Evolutionary conservation across 2,797 vertebrate species (phyloP), one percentile per base, ranked within the genome.

Genomic region (Microctenopoma steveboyesi): DNA sequence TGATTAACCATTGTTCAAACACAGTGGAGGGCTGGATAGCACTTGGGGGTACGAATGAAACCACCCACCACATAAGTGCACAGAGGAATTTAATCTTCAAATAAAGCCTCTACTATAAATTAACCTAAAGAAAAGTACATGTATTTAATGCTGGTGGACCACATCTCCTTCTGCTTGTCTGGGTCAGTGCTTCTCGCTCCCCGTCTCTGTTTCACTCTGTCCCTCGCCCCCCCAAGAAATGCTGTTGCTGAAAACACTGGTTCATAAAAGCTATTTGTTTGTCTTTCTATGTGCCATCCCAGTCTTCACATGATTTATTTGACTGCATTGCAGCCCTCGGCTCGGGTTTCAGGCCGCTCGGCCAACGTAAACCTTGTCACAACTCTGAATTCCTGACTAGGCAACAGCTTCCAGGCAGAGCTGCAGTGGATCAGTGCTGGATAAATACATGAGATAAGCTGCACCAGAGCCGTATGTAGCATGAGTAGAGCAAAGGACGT

Each of bases 291-390:
- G 82, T 72, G 56, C 77, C 81, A 82, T 93, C 81, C 64, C 66
- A 78, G 83, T 85, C 86, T 86, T 84, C 71, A 79, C 75, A 82
- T 90, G 87, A 93, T 93, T 92, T 91, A 90, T 93, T 91, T 86
- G 78, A 82, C 82, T 84, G 77, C 82, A 81, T 86, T 54, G 52
- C 74, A 37, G 79, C 15, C 58, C 82, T 61, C 74, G 37, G 89
- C 91, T 94, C 86, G 72, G 62, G 91, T 94, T 93, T 92, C 91
- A 79, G 70, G 78, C 75, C 27, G 77, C 51, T 73, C 59, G 51
- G 92, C 93, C 93, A 93, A 93, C 71, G 81, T 92, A 92, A 92
- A 93, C 91, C 85, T 83, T 93, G 89, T 89, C 92, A 89, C 86
- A 90, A 91, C 80, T 88, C 76, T 61, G 85, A 91, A 93, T 93